Base-by-base conservation (phyloP, 2,113 vertebrate genomes). In the Romanogobio albipinnatus region DNA sequence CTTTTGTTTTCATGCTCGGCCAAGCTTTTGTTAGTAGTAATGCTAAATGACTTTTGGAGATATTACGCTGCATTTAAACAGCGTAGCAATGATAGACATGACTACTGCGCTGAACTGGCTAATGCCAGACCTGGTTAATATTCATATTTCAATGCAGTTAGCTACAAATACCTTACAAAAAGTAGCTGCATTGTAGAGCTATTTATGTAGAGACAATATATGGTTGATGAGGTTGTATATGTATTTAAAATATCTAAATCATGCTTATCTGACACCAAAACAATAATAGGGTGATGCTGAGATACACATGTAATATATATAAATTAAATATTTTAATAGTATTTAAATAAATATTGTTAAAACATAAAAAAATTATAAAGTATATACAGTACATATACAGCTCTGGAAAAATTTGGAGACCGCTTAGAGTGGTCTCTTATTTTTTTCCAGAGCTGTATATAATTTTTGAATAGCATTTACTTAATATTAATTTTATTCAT, bases 1-100 rank as follows among this genome's bases (percentile, higher is more conserved):
- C 76, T 59, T 70, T 45, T 53, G 39, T 79, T 78, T 78, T 79
- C 64, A 79, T 77, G 73, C 84, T 70, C 11, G 64, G 76, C 84
- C 39, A 33, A 58, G 76, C 74, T 85, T 79, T 84, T 77, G 59
- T 77, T 58, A 79, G 84, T 51, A 24, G 29, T 13, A 64, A 71
- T 79, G 62, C 33, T 85, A 70, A 79, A 61, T 78, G 22, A 43
- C 15, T 58, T 39, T 76, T 0, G 2, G 74, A 36, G 43, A 43
- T 49, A 75, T 59, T 76, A 47, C 14, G 10, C 83, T n/a, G 45
- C n/a, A 68, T 64, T 66, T 56, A 17, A 76, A 43, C 64, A 61
- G 61, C n/a, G 11, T 29, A 59, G 49, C 76, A 24, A 78, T 66
- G 80, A 10, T 39, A 9, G 26, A 71, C 70, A 22, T 39, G 19